Conservation (phyloP, 2,888 invertebrate genomes). For the Apodemia duryi region DNA sequence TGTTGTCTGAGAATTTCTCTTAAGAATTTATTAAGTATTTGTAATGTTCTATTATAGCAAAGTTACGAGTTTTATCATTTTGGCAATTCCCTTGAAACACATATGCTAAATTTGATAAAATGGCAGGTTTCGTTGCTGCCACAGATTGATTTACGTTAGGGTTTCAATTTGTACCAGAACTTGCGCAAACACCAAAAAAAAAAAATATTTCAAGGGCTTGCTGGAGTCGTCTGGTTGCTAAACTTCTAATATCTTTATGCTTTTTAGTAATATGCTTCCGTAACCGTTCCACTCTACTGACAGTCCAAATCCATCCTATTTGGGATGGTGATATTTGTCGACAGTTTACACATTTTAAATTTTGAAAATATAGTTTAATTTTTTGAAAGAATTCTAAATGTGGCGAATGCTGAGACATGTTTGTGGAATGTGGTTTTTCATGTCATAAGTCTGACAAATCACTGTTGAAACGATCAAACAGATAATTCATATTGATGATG, state of each 20-base stretch:
- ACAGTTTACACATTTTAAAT: constrained; percentile 22
- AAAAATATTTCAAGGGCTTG: constrained; percentile 35
- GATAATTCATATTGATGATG: constrained; percentile 26
- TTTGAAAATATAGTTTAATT: not conserved
- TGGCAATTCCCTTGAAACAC: constrained; percentile 25
- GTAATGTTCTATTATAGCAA: not conserved
- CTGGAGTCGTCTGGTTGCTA: constrained; percentile 32
- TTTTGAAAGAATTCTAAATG: constrained; percentile 16
- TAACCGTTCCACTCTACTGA: constrained; percentile 24
- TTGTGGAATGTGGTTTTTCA: not conserved
- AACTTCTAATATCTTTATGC: constrained; percentile 25
- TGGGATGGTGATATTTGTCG: constrained; percentile 24
- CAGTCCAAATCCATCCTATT: constrained; percentile 27
- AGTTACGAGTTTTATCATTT: constrained; percentile 18
- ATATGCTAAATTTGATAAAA: constrained; percentile 22
- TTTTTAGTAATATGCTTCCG: constrained; percentile 22
- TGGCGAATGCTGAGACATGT: not conserved
- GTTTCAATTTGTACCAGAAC: constrained; percentile 35
- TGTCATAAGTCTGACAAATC: constrained; percentile 21
- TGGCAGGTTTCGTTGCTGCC: constrained; percentile 23
- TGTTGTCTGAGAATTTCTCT: constrained; percentile 6
- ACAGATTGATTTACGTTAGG: constrained; percentile 33
- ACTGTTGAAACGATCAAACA: constrained; percentile 26
- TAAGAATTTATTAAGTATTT: not conserved
- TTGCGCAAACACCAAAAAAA: constrained; percentile 25